Evolutionary conservation across 2,888 invertebrate genomes (phyloP).

Genomic region (Chelonus formosanus): DNA sequence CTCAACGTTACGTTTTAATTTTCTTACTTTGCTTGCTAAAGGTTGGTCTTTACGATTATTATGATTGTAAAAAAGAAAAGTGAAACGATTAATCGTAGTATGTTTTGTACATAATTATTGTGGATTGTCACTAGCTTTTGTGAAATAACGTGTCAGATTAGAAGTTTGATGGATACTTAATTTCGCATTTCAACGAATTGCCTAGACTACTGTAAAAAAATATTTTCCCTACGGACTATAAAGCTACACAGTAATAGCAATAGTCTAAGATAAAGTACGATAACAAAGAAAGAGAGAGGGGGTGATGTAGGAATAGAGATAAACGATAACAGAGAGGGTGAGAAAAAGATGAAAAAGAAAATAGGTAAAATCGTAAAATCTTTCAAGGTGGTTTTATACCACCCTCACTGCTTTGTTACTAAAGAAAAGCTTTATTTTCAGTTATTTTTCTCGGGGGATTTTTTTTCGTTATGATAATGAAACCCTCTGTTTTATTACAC

Average conservation of each 20-base stretch:
- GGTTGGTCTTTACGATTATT: no score
- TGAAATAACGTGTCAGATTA: background rate
- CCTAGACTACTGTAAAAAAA: slow-evolving; percentile 1
- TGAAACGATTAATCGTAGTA: no score
- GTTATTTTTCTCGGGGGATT: slow-evolving; percentile 18
- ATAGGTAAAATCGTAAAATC: slow-evolving; percentile 26
- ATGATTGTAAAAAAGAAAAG: no score
- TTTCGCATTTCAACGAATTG: slow-evolving; percentile 3
- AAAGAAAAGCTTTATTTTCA: slow-evolving; percentile 19
- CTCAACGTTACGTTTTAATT: no score
- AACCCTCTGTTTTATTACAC: background rate
- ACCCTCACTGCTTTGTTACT: slow-evolving; percentile 7
- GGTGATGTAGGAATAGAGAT: no score
- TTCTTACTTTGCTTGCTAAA: no score
- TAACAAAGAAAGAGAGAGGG: no score
- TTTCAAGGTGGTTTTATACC: slow-evolving; percentile 19
- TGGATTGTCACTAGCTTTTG: no score
- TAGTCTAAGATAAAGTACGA: no score
- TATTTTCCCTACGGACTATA: slow-evolving; percentile 1
- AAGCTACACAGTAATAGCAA: background rate
- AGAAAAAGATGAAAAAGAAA: slow-evolving; percentile 11
- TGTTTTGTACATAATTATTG: no score
- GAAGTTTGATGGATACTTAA: background rate
- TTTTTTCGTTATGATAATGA: slow-evolving; percentile 23
- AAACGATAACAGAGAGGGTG: slow-evolving; percentile 6